A percentile compares a stretch with the other conserved stretches of the same genome.
Evolutionary conservation across 2,113 vertebrate genomes (phyloP).

Genomic region (Eolophus roseicapilla): DNA sequence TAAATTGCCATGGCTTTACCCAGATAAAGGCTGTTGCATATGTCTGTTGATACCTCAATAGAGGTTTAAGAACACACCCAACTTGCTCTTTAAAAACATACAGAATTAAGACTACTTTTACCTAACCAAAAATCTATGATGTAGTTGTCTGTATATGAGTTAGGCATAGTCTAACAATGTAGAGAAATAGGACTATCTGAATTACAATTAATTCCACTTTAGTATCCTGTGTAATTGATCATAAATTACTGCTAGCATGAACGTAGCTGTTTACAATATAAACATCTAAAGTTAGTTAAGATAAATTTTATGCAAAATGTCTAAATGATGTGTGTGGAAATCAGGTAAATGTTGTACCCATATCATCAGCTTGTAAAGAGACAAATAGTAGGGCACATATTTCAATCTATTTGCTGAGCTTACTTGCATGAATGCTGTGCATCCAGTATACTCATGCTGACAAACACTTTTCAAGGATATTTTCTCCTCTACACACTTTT

Average conservation of each 20-base stretch:
- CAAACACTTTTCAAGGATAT: not conserved
- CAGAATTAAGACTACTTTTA: not conserved
- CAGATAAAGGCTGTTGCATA: not conserved
- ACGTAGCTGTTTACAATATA: not conserved
- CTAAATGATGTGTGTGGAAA: not conserved
- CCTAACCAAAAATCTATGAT: not conserved
- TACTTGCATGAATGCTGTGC: not conserved
- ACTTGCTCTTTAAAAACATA: not conserved
- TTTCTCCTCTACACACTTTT: not conserved
- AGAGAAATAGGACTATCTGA: not conserved
- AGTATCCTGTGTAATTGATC: not conserved
- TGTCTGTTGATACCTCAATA: not conserved
- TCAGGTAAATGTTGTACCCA: not conserved
- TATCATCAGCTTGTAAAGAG: not conserved
- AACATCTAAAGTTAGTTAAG: not conserved
- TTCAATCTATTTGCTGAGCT: not conserved
- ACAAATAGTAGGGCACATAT: not conserved
- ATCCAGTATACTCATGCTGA: not conserved
- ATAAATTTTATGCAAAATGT: not conserved
- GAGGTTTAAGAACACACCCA: not conserved
- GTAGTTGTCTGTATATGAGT: not conserved
- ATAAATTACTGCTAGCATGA: not conserved
- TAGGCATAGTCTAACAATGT: not conserved
- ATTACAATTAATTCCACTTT: not conserved
- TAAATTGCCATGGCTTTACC: not conserved